Base-by-base conservation (phyloP, 1,140 invertebrate genomes). In the Musca domestica region DNA sequence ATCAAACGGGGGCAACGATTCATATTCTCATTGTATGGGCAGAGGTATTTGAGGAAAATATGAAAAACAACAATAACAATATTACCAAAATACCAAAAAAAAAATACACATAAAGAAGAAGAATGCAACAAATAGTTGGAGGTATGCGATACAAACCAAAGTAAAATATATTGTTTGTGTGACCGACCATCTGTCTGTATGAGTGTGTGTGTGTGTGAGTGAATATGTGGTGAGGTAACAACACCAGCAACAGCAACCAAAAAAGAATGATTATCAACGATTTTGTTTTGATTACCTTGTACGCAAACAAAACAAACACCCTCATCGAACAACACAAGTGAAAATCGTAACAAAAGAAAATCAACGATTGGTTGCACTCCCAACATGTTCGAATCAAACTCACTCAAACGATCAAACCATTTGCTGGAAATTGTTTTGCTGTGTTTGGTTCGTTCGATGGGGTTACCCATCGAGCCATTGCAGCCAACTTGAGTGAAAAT, bases 271-370 rank as follows among this genome's bases (percentile, higher is more conserved):
- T 61, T 61, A 61, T 61, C 56, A 34, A 19, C 27, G 19, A 41
- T 34, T 61, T 61, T 61, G 56, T 61, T 61, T 61, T 61, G 56
- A 61, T 61, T 61, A 61, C 56, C 20, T 17, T 61, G 34, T 61
- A 34, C 56, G 27, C 56, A 61, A 56, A 56, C 52, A 56, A 61
- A 61, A 56, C 52, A 61, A 61, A 41, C 34, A 9, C 34, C 34
- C 34, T 41, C 34, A 9, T 9, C 27, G 12, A 12, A 41, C 34
- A 9, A n/a, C 34, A 41, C n/a, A 56, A 15, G 25, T 12, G 14
- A 56, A 54, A 2, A 30, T 4, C 25, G 17, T 12, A 19, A 25
- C 34, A 41, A 12, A 41, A 61, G 56, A 34, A 10, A 61, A 30
- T 27, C 25, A 30, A 58, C 14, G 34, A 61, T 61, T 10, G 10